Conservation (phyloP, 2,888 invertebrate species). For the Cataglyphis livida region DNA sequence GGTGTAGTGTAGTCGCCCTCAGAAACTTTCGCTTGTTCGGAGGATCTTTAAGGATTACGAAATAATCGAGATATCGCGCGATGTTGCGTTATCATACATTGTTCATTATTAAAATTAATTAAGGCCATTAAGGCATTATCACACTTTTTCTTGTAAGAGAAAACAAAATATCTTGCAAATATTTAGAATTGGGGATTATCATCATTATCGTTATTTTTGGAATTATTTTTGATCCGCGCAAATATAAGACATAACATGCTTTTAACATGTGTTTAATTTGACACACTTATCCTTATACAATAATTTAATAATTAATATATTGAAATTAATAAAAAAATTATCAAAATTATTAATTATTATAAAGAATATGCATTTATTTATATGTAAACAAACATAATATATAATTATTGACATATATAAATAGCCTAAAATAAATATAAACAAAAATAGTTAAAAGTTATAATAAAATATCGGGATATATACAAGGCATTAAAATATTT, state of each 20-base stretch:
- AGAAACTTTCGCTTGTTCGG: slow-evolving; percentile 1
- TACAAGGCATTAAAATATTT: background rate
- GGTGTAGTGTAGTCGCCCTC: slow-evolving; percentile 2
- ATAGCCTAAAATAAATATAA: background rate
- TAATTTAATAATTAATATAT: background rate
- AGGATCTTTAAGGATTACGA: slow-evolving; percentile 12
- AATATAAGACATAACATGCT: background rate
- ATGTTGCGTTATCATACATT: background rate
- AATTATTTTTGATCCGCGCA: background rate
- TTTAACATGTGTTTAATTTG: background rate
- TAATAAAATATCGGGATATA: background rate
- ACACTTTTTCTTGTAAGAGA: background rate
- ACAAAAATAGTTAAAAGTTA: background rate
- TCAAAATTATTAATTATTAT: background rate
- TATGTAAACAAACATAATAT: background rate
- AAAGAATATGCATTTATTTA: background rate
- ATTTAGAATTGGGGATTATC: background rate
- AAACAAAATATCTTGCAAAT: background rate
- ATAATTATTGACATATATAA: background rate
- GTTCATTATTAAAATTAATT: background rate
- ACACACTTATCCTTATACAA: background rate
- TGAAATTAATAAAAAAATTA: background rate
- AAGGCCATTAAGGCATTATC: background rate
- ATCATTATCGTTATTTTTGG: background rate
- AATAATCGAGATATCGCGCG: background rate